phyloP scores from a whole-genome alignment of 2,888 invertebrate species.

The Eristalis pertinax region DNA sequence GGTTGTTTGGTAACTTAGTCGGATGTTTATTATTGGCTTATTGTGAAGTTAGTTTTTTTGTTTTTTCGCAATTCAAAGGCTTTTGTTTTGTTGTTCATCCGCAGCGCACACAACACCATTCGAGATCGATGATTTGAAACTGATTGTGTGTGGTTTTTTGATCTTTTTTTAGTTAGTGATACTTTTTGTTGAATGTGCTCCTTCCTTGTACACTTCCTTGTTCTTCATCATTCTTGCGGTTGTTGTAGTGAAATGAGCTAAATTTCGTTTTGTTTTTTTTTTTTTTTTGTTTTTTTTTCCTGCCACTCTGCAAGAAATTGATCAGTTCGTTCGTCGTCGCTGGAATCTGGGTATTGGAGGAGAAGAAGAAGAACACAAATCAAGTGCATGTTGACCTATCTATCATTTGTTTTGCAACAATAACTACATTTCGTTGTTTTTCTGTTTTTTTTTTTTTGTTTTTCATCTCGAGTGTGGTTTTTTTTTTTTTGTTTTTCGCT shows the following conservation, averaged over 20 bases:
- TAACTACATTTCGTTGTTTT: conserved; percentile 8
- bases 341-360: no score
- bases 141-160: background rate
- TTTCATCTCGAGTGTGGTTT: no score
- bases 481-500: background rate
- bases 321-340: background rate
- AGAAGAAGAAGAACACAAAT: background rate
- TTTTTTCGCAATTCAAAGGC: background rate
- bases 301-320: background rate
- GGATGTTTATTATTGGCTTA: conserved; percentile 37
- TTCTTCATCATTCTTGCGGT: no score
- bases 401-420: conserved; percentile 24
- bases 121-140: no score
- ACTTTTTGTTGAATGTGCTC: background rate
- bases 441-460: conserved; percentile 8
- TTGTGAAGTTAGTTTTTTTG: conserved; percentile 16
- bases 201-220: no score
- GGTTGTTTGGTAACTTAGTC: conserved; percentile 51
- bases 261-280: background rate
- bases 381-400: conserved; percentile 32
- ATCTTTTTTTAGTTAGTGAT: conserved; percentile 29
- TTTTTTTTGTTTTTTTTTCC: no score
- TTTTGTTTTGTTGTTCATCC: background rate
- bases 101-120: no score
- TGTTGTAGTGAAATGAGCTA: background rate